phyloP scores from a whole-genome alignment of 2,888 invertebrate species.

The Phalera bucephala region DNA sequence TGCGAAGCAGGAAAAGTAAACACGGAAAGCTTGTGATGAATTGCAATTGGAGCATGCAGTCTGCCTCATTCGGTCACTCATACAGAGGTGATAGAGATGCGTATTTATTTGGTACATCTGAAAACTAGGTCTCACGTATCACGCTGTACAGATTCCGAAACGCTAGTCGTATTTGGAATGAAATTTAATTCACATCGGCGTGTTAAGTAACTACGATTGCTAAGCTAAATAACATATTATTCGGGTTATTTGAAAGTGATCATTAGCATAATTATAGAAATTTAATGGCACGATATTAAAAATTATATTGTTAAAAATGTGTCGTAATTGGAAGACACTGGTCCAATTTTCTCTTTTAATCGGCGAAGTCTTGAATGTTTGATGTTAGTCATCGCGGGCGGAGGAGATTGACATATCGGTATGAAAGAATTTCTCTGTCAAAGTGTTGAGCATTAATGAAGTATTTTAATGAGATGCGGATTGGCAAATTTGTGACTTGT shows the following conservation, averaged over 20 bases:
- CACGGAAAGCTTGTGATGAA: slow-evolving; percentile 3
- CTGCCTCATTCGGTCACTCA: slow-evolving; percentile 23
- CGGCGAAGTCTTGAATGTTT: background rate
- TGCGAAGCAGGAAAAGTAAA: slow-evolving; percentile 5
- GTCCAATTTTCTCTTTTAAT: background rate
- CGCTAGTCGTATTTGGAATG: slow-evolving; percentile 29
- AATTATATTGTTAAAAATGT: too few species aligned
- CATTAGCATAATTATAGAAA: slow-evolving; percentile 22
- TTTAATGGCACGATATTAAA: slow-evolving; percentile 13
- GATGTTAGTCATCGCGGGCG: background rate
- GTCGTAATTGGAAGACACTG: too few species aligned
- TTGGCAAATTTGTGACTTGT: slow-evolving; percentile 43
- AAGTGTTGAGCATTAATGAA: slow-evolving; percentile 27
- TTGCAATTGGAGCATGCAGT: slow-evolving; percentile 28
- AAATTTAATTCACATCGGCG: slow-evolving; percentile 27
- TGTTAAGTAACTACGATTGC: slow-evolving; percentile 27
- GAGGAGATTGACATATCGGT: slow-evolving; percentile 19
- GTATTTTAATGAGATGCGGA: slow-evolving; percentile 30
- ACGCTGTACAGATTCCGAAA: slow-evolving; percentile 27
- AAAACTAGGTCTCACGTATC: too few species aligned
- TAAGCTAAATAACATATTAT: slow-evolving; percentile 15
- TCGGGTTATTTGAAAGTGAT: slow-evolving; percentile 23
- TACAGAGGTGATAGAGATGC: slow-evolving; percentile 26
- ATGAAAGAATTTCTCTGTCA: slow-evolving; percentile 25
- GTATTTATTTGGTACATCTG: slow-evolving; percentile 36